Base-by-base conservation (phyloP, 1,140 invertebrate genomes). In the Patella vulgata region DNA sequence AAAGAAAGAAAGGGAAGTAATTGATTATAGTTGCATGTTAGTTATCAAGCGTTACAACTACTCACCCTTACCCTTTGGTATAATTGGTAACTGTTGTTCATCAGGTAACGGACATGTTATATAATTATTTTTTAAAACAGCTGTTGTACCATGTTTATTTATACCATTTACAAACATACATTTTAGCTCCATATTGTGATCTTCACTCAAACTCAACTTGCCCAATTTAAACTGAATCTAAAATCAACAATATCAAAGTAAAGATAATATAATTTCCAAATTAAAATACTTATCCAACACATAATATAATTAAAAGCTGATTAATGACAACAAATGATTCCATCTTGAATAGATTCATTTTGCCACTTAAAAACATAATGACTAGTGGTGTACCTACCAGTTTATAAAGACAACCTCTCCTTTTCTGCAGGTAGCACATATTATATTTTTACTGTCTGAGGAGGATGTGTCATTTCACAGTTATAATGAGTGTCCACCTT, bases 61-160 rank as follows among this genome's bases (percentile, higher is more conserved):
- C 73, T 71, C 68, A 80, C 78, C 78, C 71, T 75, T 74, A 73
- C 78, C 78, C 53, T 71, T 40, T 12, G 69, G 72, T 39, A 77
- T 62, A 19, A 33, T 61, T 23, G 70, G 70, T 14, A 80, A 51
- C 44, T 66, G 59, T n/a, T 57, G 36, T 19, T 75, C 75, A 23
- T 78, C 64, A 0, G 63, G 71, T 47, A 75, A 80, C 23, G 58
- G 73, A 23, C 78, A 60, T 36, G 33, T 36, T 5, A 8, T 36
- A 43, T 61, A 59, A 21, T 73, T 66, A n/a, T 68, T 46, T 6
- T 65, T 48, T 2, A 78, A 46, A n/a, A 66, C 67, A 27, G 76
- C 78, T 40, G 42, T 39, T 25, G 74, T 74, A n/a, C 60, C 60
- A 33, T 76, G 66, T 19, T 64, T 66, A 0, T 51, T 61, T 23